These are phyloP conservation scores for Tachypleus tridentatus DNA, from an alignment of 1,140 invertebrate species.

Conservation along the genomic window DNA sequence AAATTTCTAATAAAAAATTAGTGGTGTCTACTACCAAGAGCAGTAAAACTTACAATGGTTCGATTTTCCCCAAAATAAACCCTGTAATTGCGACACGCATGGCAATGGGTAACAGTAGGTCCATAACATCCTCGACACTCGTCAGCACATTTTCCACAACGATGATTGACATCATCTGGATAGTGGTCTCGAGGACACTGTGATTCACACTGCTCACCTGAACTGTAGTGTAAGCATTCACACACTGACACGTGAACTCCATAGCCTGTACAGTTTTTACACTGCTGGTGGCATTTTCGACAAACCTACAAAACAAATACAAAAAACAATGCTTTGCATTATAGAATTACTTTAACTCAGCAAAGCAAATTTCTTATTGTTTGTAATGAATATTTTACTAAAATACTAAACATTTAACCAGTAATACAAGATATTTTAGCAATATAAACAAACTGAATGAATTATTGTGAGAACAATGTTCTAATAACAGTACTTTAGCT, in stretches of 20 bases:
- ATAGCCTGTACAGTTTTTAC: slow-evolving; percentile 74
- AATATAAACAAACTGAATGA: too few relatives aligned
- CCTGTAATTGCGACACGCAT: slow-evolving; percentile 72
- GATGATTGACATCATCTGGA: slow-evolving; percentile 55
- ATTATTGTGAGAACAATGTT: too few relatives aligned
- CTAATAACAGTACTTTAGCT: too few relatives aligned
- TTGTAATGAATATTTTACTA: too few relatives aligned
- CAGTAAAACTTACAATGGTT: slow-evolving; percentile 28
- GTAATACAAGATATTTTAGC: too few relatives aligned
- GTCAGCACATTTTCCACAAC: slow-evolving; percentile 61
- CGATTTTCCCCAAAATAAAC: slow-evolving; percentile 44
- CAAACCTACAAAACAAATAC: slow-evolving; percentile 41
- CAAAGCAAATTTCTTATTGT: too few relatives aligned
- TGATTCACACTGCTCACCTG: slow-evolving; percentile 79
- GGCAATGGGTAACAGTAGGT: slow-evolving; percentile 59
- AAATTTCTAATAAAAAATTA: too few relatives aligned
- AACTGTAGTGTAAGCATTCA: slow-evolving; percentile 69
- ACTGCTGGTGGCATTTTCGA: slow-evolving; percentile 76
- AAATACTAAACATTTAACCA: too few relatives aligned
- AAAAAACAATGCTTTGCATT: too few relatives aligned
- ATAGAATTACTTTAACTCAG: too few relatives aligned
- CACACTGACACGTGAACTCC: slow-evolving; percentile 62
- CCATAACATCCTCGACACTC: slow-evolving; percentile 78
- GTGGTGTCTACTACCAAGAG: too few relatives aligned
- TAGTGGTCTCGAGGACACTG: slow-evolving; percentile 76